Percentiles rank a stretch among this genome's conserved stretches.
Evolutionary conservation across 2,797 vertebrate genomes (phyloP).

Genomic region (Enteromius mattozi): DNA sequence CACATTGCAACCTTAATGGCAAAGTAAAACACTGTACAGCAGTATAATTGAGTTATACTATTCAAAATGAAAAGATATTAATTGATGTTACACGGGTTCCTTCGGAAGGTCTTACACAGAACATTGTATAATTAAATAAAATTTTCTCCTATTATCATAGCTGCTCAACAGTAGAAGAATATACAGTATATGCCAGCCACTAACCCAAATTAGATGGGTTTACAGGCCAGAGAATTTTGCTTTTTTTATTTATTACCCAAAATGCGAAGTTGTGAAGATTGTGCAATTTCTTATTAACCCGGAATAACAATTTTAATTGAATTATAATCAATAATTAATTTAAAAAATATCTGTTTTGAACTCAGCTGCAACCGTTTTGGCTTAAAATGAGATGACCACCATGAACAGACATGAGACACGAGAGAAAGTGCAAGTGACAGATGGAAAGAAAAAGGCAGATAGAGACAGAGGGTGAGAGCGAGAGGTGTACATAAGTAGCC

Average conservation of each 20-base stretch:
- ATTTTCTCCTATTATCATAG: slow-evolving; percentile 32
- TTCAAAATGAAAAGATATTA: slow-evolving; percentile 39
- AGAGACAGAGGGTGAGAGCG: slow-evolving; percentile 39
- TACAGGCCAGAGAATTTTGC: neutral
- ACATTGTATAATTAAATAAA: slow-evolving; percentile 13
- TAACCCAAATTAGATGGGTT: slow-evolving; percentile 11
- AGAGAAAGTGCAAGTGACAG: neutral
- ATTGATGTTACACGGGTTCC: slow-evolving; percentile 23
- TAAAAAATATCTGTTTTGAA: neutral
- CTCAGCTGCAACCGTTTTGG: neutral
- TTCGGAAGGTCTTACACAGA: slow-evolving; percentile 25
- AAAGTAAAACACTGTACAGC: slow-evolving; percentile 45
- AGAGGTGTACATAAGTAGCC: slow-evolving; percentile 50
- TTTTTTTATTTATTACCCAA: neutral
- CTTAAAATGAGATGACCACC: neutral
- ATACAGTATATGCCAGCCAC: neutral
- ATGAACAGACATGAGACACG: neutral
- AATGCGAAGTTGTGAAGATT: neutral
- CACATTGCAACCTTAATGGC: slow-evolving; percentile 40
- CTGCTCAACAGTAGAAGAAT: neutral
- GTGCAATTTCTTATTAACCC: neutral
- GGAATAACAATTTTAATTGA: neutral
- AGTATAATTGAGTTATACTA: neutral
- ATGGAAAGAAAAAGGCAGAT: slow-evolving; percentile 27
- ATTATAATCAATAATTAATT: neutral